Conservation (phyloP, 2,113 vertebrate species). For the Solea solea region DNA sequence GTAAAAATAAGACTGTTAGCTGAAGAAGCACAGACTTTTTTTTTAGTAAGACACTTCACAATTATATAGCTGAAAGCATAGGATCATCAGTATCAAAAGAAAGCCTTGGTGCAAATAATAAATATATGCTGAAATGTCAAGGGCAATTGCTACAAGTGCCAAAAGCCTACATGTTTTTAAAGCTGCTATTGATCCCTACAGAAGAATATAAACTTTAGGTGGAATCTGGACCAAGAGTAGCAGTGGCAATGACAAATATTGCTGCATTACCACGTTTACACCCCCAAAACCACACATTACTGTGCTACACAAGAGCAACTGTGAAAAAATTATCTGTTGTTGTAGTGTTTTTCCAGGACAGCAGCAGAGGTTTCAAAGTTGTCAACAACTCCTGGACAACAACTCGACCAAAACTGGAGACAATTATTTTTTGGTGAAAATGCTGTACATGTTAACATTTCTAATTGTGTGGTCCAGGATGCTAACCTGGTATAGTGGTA, state of each 20-base stretch:
- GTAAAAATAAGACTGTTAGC: constrained; percentile 32
- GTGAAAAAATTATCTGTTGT: too few species aligned
- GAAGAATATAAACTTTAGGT: background rate
- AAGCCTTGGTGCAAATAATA: background rate
- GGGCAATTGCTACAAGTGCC: too few species aligned
- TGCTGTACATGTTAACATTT: background rate
- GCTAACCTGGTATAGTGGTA: constrained; percentile 90
- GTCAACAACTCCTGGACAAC: too few species aligned
- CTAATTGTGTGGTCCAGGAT: constrained; percentile 15
- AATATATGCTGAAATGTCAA: too few species aligned
- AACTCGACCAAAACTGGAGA: background rate
- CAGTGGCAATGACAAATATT: background rate
- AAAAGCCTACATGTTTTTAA: too few species aligned
- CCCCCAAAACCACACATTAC: background rate
- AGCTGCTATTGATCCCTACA: background rate
- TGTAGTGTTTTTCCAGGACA: too few species aligned
- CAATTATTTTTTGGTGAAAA: background rate
- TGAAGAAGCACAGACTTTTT: constrained; percentile 14
- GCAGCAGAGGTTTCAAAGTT: too few species aligned
- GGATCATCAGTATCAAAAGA: background rate
- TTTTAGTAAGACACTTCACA: background rate
- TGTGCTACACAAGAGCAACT: background rate
- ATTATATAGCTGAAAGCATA: constrained; percentile 1
- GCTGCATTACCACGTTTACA: background rate
- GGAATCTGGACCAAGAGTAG: background rate